A percentile compares a stretch with the other conserved stretches of the same genome.
Evolutionary conservation across 35 echinoderm and acorn worm species (phyloP).

Genomic region (Ophiothrix spiculata): DNA sequence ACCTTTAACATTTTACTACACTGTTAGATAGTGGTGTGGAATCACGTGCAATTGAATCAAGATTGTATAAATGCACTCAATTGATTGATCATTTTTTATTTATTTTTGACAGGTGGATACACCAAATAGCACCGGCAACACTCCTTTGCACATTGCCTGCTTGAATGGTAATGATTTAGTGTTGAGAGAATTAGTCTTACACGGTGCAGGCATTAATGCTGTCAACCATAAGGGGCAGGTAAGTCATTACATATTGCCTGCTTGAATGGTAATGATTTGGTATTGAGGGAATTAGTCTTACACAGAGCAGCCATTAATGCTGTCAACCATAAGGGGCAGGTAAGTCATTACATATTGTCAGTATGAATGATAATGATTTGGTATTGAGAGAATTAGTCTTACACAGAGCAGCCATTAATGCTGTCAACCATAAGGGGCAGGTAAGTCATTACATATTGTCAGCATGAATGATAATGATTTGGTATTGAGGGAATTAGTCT

Average conservation of each 20-base stretch:
- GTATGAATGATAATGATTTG: constrained; percentile 85
- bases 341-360: constrained; percentile 85
- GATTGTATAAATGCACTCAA: no score
- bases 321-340: constrained; percentile 94
- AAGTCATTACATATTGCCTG: constrained; percentile 85
- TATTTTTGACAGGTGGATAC: constrained; percentile 61
- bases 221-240: constrained; percentile 97
- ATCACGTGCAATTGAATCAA: no score
- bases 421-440: constrained; percentile 92
- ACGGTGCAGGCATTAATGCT: constrained; percentile 69
- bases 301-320: constrained; percentile 75
- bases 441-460: constrained; percentile 85
- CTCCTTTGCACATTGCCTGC: constrained; percentile 86
- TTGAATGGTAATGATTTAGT: constrained; percentile 92
- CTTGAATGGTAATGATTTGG: constrained; percentile 88
- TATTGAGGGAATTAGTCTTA: constrained; percentile 75
- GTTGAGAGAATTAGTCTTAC: constrained; percentile 71
- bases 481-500: constrained; percentile 79
- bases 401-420: constrained; percentile 71
- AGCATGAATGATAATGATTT: constrained; percentile 85
- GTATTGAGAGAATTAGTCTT: constrained; percentile 81
- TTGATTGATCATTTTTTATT: no score
- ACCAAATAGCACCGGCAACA: constrained; percentile 86
- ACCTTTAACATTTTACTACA: no score
- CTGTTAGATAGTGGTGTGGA: no score